phyloP scores from a whole-genome alignment of 2,113 vertebrate species.

The Alouatta palliata region DNA sequence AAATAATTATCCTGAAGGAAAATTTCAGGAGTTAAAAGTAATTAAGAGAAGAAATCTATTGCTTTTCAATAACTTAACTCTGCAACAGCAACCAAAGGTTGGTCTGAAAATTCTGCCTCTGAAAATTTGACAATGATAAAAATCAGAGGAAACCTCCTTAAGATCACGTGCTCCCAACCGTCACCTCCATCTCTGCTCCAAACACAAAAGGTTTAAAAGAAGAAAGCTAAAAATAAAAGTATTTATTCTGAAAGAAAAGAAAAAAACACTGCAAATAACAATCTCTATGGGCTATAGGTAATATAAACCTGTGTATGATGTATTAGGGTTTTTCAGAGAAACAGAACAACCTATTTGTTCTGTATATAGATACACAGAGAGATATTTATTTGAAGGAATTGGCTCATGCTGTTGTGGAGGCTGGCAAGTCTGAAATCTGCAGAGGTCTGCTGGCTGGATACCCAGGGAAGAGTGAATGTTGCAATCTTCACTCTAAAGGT shows the following conservation, averaged over 20 bases:
- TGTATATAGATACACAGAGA: neutral
- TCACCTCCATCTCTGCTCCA: neutral
- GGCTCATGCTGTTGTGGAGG: neutral
- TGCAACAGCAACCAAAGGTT: neutral
- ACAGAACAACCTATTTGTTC: neutral
- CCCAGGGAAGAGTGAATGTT: neutral
- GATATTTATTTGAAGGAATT: neutral
- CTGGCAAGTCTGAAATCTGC: neutral
- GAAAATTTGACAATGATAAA: neutral
- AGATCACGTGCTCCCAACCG: neutral
- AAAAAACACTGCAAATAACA: neutral
- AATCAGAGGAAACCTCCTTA: neutral
- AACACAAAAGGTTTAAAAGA: neutral
- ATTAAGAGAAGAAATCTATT: neutral
- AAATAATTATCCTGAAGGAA: neutral
- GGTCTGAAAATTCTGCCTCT: neutral
- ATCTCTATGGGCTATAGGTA: neutral
- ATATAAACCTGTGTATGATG: neutral
- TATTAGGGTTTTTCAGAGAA: neutral
- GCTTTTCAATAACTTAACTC: neutral
- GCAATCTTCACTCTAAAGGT: neutral
- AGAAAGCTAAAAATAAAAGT: neutral
- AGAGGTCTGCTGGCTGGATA: neutral
- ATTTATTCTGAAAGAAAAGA: neutral
- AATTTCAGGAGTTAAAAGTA: neutral